Base-by-base conservation (phyloP, 2,888 invertebrate genomes). In the Tenthredo scrophulariae region DNA sequence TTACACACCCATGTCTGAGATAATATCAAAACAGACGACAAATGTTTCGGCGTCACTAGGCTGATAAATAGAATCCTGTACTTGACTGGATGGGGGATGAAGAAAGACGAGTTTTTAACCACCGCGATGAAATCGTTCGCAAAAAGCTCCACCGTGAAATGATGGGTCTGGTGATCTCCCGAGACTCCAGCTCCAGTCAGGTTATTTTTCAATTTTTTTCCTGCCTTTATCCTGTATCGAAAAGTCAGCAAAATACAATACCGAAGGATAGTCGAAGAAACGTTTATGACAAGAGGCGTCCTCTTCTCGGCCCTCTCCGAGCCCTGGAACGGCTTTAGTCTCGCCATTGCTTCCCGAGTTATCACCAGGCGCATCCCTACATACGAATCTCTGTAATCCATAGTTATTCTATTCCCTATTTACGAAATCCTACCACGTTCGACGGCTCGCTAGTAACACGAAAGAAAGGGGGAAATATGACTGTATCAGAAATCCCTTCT, bases 321-420 rank as follows among this genome's bases (percentile, higher is more conserved):
- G 37, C 2, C 72, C 18, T 10, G 72, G 1, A 67, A 67, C 29
- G 67, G 67, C 67, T 33, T 67, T 33, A 67, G 74, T 6, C 40
- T 50, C 54, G 18, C 46, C n/a, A 62, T 58, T 40, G 40, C n/a
- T 22, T 80, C 6, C 37, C 58, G n/a, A 80, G 62, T 80, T 40
- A 80, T 80, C 79, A 80, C 79, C 37, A 18, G n/a, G 15, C 37
- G 37, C 58, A 58, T 77, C 77, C 62, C 33, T 58, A 58, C 54
- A 62, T 79, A 79, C 79, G 79, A 79, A 79, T 79, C 62, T 79
- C 79, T 80, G n/a, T 62, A 62, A 80, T 80, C 58, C 40, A 62
- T 13, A 40, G 58, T 79, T 29, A 50, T 46, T 54, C n/a, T 54
- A 77, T 50, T 74, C 43, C 40, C 40, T 43, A 74, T 74, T 74